phyloP scores from a whole-genome alignment of 2,113 vertebrate species.

The Silurus glanis region DNA sequence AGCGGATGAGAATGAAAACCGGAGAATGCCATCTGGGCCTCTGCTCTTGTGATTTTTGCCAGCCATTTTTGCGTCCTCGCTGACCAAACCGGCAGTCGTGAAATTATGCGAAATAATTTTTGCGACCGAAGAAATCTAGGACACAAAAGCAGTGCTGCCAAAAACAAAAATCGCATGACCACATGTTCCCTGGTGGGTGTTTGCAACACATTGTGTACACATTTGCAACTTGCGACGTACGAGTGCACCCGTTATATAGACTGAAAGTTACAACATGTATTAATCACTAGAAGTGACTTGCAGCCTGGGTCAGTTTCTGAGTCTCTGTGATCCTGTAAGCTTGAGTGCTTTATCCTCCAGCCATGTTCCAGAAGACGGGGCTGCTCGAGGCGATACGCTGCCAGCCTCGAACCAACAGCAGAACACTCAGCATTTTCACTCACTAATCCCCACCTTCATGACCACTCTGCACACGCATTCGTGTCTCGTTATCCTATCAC shows the following conservation, averaged over 20 bases:
- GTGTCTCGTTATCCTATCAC: not conserved
- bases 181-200: not conserved
- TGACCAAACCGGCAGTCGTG: slow-evolving; percentile 7
- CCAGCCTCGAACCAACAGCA: slow-evolving; percentile 46
- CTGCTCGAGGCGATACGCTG: slow-evolving; percentile 56
- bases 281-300: slow-evolving; percentile 21
- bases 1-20: not conserved
- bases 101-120: not conserved
- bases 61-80: not conserved
- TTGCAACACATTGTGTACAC: not conserved
- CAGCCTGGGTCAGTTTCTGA: slow-evolving; percentile 57
- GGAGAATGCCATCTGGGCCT: not conserved
- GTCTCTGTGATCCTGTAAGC: slow-evolving; percentile 58
- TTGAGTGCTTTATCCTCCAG: slow-evolving; percentile 49
- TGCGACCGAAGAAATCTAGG: not conserved
- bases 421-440: slow-evolving; percentile 12
- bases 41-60: slow-evolving; percentile 11
- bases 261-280: not conserved
- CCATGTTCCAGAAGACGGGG: slow-evolving; percentile 49
- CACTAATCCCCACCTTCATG: slow-evolving; percentile 2
- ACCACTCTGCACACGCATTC: not conserved
- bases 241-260: not conserved
- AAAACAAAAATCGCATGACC: not conserved
- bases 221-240: not conserved
- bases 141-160: not conserved